Evolutionary conservation across 1,140 invertebrate species (phyloP), one percentile per base, ranked within the genome.

Genomic region (Eulimnadia texana): DNA sequence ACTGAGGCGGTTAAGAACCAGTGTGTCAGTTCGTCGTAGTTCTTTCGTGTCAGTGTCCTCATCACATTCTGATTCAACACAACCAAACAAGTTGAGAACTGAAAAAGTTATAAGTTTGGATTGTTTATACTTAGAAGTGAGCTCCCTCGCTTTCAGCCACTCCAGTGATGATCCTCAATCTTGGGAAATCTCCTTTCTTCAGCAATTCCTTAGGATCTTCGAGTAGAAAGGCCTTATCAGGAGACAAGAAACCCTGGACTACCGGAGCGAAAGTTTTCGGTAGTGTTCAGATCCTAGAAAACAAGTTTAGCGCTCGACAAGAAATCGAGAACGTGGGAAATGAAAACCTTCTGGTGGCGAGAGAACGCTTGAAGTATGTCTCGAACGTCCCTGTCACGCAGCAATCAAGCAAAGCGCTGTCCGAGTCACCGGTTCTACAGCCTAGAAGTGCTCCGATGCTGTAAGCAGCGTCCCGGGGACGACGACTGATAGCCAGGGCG

Each of bases 331-430:
- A n/a, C n/a, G n/a, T n/a, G n/a, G n/a, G n/a, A n/a, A n/a, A n/a
- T n/a, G n/a, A n/a, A n/a, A n/a, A 81, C 80, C 71, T 78, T 73
- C 65, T 78, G 78, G 60, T 79, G 73, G 60, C 76, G 74, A 60
- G 79, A 73, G 60, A 82, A 79, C 42, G 81, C 78, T 62, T 77
- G 73, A 11, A 83, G 61, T 24, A 83, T 71, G 61, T 79, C 76
- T 49, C 71, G 70, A 2, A 72, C 71, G 58, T 73, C 73, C 67
- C 78, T 81, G 52, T 76, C 69, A 63, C 80, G 76, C 25, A 91
- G 74, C 88, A 91, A 25, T 76, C 72, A 20, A 86, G 67, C 24
- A 72, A 67, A 58, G 66, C 64, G 64, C 64, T 69, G 66, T 51
- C 70, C 66, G 55, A 70, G 69, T 25, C 13, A 47, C 24, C 23